These are phyloP conservation scores for Bombus confusus DNA, from an alignment of 1,140 invertebrate species.

Conservation along the genomic window DNA sequence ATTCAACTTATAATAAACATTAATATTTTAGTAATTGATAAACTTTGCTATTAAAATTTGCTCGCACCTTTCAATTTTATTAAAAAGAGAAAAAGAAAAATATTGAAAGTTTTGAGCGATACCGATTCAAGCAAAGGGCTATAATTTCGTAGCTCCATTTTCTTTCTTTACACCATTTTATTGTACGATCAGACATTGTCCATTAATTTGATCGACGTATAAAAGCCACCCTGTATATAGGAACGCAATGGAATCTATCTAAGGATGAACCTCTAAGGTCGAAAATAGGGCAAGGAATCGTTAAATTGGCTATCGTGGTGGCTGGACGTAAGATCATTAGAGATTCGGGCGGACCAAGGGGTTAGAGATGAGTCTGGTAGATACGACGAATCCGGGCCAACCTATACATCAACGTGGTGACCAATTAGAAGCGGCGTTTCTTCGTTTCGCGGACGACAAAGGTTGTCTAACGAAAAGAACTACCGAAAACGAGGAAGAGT, in stretches of 20 bases:
- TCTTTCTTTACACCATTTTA: background rate
- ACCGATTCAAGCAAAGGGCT: too few relatives aligned
- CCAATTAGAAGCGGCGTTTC: constrained; percentile 73
- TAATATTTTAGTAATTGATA: too few relatives aligned
- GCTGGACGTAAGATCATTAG: constrained; percentile 64
- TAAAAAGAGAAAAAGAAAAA: too few relatives aligned
- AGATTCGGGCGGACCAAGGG: constrained; percentile 45
- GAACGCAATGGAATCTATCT: constrained; percentile 32
- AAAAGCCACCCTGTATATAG: background rate
- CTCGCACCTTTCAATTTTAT: too few relatives aligned
- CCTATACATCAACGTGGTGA: constrained; percentile 74
- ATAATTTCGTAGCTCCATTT: background rate
- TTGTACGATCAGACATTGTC: background rate
- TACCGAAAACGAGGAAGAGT: constrained; percentile 39
- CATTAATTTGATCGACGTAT: background rate
- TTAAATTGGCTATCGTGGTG: constrained; percentile 70
- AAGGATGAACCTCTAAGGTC: constrained; percentile 62
- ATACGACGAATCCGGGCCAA: constrained; percentile 69
- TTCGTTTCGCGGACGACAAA: constrained; percentile 55
- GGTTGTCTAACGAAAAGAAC: constrained; percentile 37
- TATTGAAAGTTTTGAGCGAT: too few relatives aligned
- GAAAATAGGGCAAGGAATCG: constrained; percentile 65
- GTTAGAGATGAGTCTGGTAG: constrained; percentile 70
- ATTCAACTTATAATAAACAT: too few relatives aligned
- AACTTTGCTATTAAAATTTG: too few relatives aligned